Conservation (phyloP, 2,113 vertebrate species). For the Heterocephalus glaber region DNA sequence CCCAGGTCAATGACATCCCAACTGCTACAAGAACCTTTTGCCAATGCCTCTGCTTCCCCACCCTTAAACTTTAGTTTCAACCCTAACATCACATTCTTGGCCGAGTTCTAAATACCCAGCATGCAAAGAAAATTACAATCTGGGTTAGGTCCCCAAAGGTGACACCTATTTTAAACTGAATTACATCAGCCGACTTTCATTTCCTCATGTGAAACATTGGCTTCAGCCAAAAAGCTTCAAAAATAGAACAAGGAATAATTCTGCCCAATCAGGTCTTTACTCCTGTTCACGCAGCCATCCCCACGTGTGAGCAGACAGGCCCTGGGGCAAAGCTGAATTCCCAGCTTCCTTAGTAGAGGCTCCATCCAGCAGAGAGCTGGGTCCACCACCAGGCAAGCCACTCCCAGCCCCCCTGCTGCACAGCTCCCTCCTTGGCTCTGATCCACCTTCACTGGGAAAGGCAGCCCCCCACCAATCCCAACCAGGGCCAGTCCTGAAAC, state of each 20-base stretch:
- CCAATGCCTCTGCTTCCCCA: background rate
- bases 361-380: conserved; percentile 17
- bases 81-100: background rate
- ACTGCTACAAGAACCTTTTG: background rate
- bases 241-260: conserved; percentile 76
- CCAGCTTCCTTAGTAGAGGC: background rate
- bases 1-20: background rate
- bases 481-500: background rate
- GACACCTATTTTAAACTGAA: conserved; percentile 80
- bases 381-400: background rate
- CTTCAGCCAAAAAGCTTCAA: conserved; percentile 78
- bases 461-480: background rate
- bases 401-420: background rate
- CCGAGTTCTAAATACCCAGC: conserved; percentile 49
- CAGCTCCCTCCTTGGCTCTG: background rate
- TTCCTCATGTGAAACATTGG: conserved; percentile 76
- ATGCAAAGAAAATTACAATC: conserved; percentile 71
- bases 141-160: conserved; percentile 81
- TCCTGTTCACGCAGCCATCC: background rate
- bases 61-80: background rate
- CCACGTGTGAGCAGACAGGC: background rate
- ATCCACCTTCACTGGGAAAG: background rate
- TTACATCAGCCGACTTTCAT: conserved; percentile 80
- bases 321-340: background rate
- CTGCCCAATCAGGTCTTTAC: conserved; percentile 63